A percentile compares a stretch with the other conserved stretches of the same genome.
Conservation (phyloP, 2,888 invertebrate species). For the Ptycholaimellus sp. region DNA sequence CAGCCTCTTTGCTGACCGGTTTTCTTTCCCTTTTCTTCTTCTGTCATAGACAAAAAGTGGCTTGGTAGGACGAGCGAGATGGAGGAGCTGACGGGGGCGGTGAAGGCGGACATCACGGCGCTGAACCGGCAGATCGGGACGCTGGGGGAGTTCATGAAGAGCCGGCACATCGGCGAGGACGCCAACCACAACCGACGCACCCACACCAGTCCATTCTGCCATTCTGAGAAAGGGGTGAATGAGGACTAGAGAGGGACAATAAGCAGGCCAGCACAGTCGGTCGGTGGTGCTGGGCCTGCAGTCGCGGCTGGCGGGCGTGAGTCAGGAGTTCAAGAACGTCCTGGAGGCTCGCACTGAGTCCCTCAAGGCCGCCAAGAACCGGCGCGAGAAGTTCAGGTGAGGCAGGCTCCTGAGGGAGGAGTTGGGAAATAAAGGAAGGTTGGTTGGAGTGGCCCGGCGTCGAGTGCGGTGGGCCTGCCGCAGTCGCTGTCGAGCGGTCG, state of each 20-base stretch:
- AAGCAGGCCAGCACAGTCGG: constrained; percentile 33
- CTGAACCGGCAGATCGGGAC: constrained; percentile 90
- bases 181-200: constrained; percentile 10
- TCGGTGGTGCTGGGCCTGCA: constrained; percentile 59
- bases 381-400: constrained; percentile 65
- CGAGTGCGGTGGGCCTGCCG: too few relatives aligned
- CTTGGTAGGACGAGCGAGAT: constrained; percentile 71
- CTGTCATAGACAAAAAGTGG: too few relatives aligned
- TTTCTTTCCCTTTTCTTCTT: too few relatives aligned
- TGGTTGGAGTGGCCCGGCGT: too few relatives aligned
- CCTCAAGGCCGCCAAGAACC: constrained; percentile 70
- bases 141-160: constrained; percentile 27
- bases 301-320: constrained; percentile 83
- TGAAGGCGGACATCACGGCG: constrained; percentile 78
- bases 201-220: constrained; percentile 6
- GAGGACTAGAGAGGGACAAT: too few relatives aligned
- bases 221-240: background rate
- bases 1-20: constrained; percentile 90
- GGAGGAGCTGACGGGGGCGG: constrained; percentile 83
- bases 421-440: too few relatives aligned
- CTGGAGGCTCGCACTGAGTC: constrained; percentile 84
- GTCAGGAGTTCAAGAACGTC: constrained; percentile 86
- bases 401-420: too few relatives aligned
- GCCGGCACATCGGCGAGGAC: constrained; percentile 8
- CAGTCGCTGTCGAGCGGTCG: constrained; percentile 35